Base-by-base conservation (phyloP, 1,140 invertebrate species). In the Drosophila ogumai region DNA sequence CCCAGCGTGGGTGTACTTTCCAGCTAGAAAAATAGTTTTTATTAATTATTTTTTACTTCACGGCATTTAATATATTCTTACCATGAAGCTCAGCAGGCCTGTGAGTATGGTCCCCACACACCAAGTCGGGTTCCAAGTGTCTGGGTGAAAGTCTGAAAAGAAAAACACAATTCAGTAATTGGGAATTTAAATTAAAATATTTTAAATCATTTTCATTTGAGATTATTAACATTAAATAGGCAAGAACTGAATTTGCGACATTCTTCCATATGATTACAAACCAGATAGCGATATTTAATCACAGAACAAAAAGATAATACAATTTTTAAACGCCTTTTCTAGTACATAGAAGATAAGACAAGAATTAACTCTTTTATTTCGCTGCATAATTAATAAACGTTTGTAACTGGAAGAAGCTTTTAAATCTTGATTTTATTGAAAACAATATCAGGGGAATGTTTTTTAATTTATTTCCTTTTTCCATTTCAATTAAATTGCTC, bases 121-220 rank as follows among this genome's bases (percentile, higher is more conserved):
- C 98, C 98, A 99, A 3, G 98, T 97, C 15, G 98, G 98, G 93
- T 99, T 99, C 98, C 98, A 99, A 3, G 98, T 98, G 86, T 98
- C 98, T 1, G 99, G 99, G 93, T 99, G 99, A 92, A 98, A 99
- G 93, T 99, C 99, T 92, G 19, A 9, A 64, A 59, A 3, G 15
- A 0, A 44, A 59, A 55, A 15, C 2, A 15, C 17, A 2, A 38
- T 22, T 22, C 22, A 22, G 22, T 2, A 1, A 22, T 22, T 22
- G 22, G 6, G 6, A 5, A 28, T 28, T 28, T 28, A 28, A 28
- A 5, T 28, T 6, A 0, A 28, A 28, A 28, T 28, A 28, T 28
- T 28, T 28, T 28, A 28, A 28, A 28, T 28, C 25, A 28, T 28
- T 38, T 38, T 43, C 7, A 0, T 5, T 44, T 15, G 2, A 1